Percentiles rank a stretch among this genome's conserved stretches.
Conservation (phyloP, 2,113 vertebrate genomes). For the Neopipo cinnamomea region DNA sequence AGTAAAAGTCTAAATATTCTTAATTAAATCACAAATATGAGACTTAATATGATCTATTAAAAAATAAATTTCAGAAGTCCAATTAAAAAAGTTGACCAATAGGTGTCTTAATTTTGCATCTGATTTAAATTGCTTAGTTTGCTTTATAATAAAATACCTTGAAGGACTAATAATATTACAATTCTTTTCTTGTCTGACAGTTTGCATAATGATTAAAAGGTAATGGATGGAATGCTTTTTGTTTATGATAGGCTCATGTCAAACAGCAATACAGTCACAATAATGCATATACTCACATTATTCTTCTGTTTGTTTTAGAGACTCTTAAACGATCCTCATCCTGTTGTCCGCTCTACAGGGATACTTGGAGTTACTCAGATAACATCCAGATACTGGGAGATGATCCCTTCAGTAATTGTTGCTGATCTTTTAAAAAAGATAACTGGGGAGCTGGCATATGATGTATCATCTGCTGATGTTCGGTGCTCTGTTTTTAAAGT, state of each 20-base stretch:
- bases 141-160: neutral
- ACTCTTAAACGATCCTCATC: conserved; percentile 88
- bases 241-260: neutral
- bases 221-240: neutral
- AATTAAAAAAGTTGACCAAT: neutral
- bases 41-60: neutral
- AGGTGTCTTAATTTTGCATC: neutral
- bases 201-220: neutral
- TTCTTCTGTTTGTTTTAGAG: conserved; percentile 66
- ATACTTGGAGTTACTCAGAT: conserved; percentile 89
- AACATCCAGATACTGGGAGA: conserved; percentile 89
- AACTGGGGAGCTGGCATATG: conserved; percentile 78
- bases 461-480: conserved; percentile 86
- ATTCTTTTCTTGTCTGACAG: neutral
- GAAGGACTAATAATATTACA: neutral
- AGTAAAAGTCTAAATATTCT: neutral
- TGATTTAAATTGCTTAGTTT: neutral
- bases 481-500: conserved; percentile 95
- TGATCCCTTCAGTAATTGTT: conserved; percentile 85
- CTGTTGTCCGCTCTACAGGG: conserved; percentile 86
- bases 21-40: neutral
- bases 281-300: neutral
- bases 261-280: neutral
- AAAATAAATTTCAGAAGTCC: neutral
- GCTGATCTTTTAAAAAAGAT: conserved; percentile 88